These are phyloP conservation scores for Copsychus sechellarum DNA, from an alignment of 2,113 vertebrate genomes.

Conservation along the genomic window DNA sequence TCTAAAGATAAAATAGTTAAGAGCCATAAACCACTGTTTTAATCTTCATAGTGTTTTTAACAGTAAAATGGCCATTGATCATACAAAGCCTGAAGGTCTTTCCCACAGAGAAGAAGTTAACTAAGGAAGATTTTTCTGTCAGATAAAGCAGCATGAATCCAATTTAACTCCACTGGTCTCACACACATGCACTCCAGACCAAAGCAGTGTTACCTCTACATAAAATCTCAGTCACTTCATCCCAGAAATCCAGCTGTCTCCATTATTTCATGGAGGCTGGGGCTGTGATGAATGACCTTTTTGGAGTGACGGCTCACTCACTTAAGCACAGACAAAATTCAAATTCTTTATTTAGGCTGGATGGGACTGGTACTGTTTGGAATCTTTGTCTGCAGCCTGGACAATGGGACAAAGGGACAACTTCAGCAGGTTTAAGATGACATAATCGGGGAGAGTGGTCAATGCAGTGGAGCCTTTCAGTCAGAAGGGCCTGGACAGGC, in stretches of 20 bases:
- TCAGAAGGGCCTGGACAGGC: neutral
- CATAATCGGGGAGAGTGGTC: accelerated
- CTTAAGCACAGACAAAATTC: neutral
- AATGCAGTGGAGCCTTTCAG: neutral
- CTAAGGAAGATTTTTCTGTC: constrained; percentile 28
- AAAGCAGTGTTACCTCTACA: neutral
- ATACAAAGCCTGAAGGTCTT: constrained; percentile 14
- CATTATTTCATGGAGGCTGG: neutral
- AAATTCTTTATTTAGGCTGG: neutral
- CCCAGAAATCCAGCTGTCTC: neutral
- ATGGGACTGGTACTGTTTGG: neutral
- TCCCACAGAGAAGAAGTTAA: constrained; percentile 25
- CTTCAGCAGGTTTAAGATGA: neutral
- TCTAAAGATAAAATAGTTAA: neutral
- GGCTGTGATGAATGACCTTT: neutral
- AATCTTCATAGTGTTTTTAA: neutral
- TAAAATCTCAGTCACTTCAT: neutral
- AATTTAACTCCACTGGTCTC: constrained; percentile 16
- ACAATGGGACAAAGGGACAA: neutral
- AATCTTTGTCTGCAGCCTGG: neutral
- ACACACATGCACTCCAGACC: neutral
- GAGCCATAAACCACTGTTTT: neutral
- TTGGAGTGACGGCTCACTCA: neutral
- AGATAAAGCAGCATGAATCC: constrained; percentile 41
- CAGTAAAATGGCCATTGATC: constrained; percentile 27